Conservation (phyloP, 2,113 vertebrate species). For the Coracopsis vasa region DNA sequence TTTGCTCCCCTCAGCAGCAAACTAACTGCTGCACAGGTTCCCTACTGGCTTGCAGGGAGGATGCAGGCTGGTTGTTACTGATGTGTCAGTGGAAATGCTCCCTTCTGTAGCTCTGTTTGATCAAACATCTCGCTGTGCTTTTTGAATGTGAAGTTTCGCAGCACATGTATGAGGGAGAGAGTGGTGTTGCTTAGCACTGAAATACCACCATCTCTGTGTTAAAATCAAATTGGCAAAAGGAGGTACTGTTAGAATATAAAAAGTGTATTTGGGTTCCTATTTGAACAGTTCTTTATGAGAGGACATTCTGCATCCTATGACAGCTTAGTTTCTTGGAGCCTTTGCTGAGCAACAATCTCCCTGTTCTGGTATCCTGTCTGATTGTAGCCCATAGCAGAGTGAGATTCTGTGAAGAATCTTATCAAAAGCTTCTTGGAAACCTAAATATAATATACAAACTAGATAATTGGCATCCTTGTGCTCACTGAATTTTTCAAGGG, state of each 20-base stretch:
- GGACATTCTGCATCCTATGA: background rate
- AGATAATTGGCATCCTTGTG: background rate
- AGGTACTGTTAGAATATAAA: background rate
- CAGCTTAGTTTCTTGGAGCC: background rate
- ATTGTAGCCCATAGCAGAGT: background rate
- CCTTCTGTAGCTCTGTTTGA: background rate
- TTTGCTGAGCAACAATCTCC: background rate
- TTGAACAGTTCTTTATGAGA: background rate
- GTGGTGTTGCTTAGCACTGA: background rate
- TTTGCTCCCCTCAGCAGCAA: background rate
- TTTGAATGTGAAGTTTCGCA: background rate
- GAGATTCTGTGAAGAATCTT: background rate
- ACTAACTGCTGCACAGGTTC: background rate
- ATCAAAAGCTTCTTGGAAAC: background rate
- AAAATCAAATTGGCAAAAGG: background rate
- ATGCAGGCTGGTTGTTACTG: accelerated
- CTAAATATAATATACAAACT: background rate
- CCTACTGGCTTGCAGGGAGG: background rate
- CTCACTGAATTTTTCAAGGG: background rate
- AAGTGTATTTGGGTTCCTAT: background rate
- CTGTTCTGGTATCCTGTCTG: background rate
- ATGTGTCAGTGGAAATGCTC: background rate
- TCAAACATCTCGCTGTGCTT: background rate
- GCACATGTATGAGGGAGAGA: background rate
- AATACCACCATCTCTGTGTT: background rate